Evolutionary conservation across 2,888 invertebrate species (phyloP).

Genomic region (Ligdia adustata): DNA sequence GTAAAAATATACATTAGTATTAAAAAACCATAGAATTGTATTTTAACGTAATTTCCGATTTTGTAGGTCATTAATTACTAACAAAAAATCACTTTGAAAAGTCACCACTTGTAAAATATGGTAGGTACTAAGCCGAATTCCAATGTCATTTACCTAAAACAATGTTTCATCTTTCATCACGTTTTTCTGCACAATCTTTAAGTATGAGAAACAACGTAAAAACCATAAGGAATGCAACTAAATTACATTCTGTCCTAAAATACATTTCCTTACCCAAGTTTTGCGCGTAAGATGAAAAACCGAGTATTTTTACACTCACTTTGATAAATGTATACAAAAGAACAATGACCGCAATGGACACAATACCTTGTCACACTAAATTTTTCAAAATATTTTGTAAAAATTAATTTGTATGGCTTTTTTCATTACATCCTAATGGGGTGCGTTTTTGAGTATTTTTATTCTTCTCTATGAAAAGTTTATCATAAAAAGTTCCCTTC

Average conservation of each 20-base stretch:
- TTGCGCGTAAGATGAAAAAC: conserved; percentile 12
- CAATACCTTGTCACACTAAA: conserved; percentile 6
- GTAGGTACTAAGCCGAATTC: background rate
- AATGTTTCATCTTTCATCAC: conserved; percentile 11
- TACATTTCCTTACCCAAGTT: conserved; percentile 11
- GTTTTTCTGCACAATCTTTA: conserved; percentile 7
- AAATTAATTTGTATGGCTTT: too few species aligned
- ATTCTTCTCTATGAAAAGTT: too few species aligned
- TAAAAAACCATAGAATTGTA: too few species aligned
- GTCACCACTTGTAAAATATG: background rate
- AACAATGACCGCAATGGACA: conserved; percentile 7
- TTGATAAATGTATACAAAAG: conserved; percentile 32
- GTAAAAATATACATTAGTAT: too few species aligned
- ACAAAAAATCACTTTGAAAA: too few species aligned
- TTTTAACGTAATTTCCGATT: too few species aligned
- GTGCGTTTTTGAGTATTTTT: too few species aligned
- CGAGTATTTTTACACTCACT: conserved; percentile 18
- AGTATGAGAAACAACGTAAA: conserved; percentile 11
- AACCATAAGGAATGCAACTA: conserved; percentile 14
- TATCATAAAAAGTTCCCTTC: too few species aligned
- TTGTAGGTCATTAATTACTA: too few species aligned
- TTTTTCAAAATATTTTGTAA: too few species aligned
- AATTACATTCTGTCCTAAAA: conserved; percentile 19
- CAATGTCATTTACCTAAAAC: conserved; percentile 6
- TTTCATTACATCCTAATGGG: too few species aligned